Evolutionary conservation across 2,888 invertebrate genomes (phyloP).

Genomic region (Cantharis lateralis): DNA sequence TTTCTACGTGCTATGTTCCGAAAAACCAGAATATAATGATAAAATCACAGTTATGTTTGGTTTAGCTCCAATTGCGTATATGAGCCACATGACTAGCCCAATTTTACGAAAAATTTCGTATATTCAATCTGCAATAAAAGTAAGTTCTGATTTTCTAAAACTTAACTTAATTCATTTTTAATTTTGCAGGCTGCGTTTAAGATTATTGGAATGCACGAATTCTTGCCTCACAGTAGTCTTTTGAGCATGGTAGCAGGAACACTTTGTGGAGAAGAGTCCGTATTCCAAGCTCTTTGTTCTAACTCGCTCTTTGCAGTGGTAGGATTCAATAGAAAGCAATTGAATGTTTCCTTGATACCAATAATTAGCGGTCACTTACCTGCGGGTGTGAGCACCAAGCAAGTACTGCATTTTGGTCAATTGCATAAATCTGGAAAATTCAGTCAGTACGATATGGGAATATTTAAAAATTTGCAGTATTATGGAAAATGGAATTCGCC

Average conservation of each 20-base stretch:
- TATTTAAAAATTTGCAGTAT: conserved; percentile 25
- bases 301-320: conserved; percentile 46
- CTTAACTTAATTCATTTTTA: not conserved
- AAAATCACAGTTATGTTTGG: conserved; percentile 63
- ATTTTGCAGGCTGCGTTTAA: not conserved
- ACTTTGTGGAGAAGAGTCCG: conserved; percentile 51
- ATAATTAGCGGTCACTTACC: not conserved
- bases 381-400: not conserved
- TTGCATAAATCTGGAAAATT: conserved; percentile 31
- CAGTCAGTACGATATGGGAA: conserved; percentile 35
- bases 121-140: not conserved
- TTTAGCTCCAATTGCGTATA: conserved; percentile 69
- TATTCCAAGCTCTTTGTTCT: conserved; percentile 43
- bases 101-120: not conserved
- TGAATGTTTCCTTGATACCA: conserved; percentile 38
- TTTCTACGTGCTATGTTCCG: conserved; percentile 16
- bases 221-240: conserved; percentile 63
- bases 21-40: conserved; percentile 15
- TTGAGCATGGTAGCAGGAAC: conserved; percentile 58
- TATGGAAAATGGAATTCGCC: conserved; percentile 49
- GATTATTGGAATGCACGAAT: conserved; percentile 59
- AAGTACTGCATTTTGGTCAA: not conserved
- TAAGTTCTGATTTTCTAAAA: not conserved
- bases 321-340: conserved; percentile 47
- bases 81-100: conserved; percentile 40